Conservation (phyloP, 2,113 vertebrate genomes). For the Embiotoca jacksoni region DNA sequence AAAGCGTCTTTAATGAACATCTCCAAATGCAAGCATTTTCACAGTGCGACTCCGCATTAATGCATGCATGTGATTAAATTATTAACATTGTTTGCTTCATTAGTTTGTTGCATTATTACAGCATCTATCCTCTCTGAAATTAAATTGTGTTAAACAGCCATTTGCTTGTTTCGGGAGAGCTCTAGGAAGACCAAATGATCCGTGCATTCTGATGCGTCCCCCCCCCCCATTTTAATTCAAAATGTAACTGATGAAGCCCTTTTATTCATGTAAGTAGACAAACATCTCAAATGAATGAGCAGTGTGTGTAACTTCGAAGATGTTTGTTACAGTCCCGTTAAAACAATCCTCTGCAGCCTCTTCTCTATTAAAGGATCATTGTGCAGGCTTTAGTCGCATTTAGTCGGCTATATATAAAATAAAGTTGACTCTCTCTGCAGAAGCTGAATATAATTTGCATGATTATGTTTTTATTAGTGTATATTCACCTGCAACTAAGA, state of each 20-base stretch:
- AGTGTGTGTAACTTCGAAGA: background rate
- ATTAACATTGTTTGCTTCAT: constrained; percentile 46
- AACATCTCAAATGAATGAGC: background rate
- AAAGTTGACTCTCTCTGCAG: too few species aligned
- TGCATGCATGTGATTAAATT: constrained; percentile 41
- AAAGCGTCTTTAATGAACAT: background rate
- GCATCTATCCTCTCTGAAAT: constrained; percentile 11
- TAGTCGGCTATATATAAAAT: too few species aligned
- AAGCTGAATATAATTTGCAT: too few species aligned
- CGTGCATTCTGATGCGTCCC: background rate
- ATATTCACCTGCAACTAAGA: too few species aligned
- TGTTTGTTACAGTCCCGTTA: too few species aligned
- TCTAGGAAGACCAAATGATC: constrained; percentile 1
- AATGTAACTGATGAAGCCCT: background rate
- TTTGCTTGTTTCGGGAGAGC: constrained; percentile 14
- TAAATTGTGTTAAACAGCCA: constrained; percentile 24
- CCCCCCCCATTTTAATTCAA: background rate
- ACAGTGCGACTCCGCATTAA: constrained; percentile 29
- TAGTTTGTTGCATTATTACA: constrained; percentile 27
- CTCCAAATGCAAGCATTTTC: constrained; percentile 20
- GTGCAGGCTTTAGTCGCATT: too few species aligned
- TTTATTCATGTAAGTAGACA: background rate
- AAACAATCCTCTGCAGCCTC: too few species aligned
- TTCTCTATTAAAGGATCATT: too few species aligned
- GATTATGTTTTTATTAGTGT: too few species aligned